phyloP scores from a whole-genome alignment of 64 coral and sea anemone genomes.

The Dendronephthya gigantea region DNA sequence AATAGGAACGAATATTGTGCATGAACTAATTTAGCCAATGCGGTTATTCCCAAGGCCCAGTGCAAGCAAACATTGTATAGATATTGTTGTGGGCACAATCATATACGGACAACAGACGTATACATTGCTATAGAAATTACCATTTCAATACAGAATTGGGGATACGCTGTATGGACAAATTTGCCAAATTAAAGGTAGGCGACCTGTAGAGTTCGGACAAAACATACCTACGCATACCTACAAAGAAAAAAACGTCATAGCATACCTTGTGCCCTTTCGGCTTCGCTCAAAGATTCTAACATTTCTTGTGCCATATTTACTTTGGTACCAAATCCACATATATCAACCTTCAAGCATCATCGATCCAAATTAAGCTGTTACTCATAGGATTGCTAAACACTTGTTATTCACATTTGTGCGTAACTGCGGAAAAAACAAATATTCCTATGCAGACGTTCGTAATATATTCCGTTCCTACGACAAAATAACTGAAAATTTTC shows the following conservation, averaged over 20 bases:
- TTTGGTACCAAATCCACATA: background rate
- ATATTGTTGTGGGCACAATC: background rate
- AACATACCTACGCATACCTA: background rate
- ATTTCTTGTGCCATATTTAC: background rate
- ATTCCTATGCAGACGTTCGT: too few relatives aligned
- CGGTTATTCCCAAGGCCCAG: background rate
- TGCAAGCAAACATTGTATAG: background rate
- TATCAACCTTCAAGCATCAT: background rate
- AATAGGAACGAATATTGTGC: background rate
- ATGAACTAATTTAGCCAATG: background rate
- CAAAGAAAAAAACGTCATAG: background rate
- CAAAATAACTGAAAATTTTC: too few relatives aligned
- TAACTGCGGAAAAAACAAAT: too few relatives aligned
- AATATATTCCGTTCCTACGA: too few relatives aligned
- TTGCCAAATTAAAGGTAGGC: background rate
- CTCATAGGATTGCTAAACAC: background rate
- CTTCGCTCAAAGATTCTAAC: background rate
- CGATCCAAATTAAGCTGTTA: background rate
- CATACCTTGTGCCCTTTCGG: background rate
- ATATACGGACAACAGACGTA: background rate
- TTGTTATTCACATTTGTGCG: too few relatives aligned
- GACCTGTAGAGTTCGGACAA: background rate
- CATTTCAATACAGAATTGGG: background rate
- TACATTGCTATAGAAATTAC: background rate
- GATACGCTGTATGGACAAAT: background rate